These are phyloP conservation scores for Fopius arisanus DNA, from an alignment of 1,140 invertebrate genomes.

Conservation along the genomic window DNA sequence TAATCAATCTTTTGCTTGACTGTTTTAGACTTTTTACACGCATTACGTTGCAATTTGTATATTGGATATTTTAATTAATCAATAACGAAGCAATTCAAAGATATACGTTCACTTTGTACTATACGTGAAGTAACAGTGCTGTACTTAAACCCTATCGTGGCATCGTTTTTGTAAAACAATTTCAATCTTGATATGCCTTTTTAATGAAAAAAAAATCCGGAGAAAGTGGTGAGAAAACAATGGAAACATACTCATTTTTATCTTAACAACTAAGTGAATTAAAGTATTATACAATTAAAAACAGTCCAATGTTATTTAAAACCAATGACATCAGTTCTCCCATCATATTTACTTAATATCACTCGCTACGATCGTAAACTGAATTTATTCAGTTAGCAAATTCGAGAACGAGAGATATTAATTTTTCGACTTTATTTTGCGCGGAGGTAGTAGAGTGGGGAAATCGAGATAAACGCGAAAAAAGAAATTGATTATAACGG, in stretches of 20 bases:
- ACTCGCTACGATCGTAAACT: no score
- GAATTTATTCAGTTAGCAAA: no score
- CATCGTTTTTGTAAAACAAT: slow-evolving; percentile 57
- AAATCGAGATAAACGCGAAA: no score
- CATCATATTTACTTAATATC: no score
- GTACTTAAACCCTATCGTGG: slow-evolving; percentile 48
- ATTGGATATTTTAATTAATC: slow-evolving; percentile 54
- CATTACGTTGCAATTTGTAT: slow-evolving; percentile 51
- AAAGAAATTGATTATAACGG: no score
- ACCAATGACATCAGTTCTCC: no score
- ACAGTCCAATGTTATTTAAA: no score
- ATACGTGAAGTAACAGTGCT: slow-evolving; percentile 46
- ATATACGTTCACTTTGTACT: slow-evolving; percentile 58
- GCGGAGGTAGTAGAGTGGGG: no score
- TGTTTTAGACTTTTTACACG: slow-evolving; percentile 41
- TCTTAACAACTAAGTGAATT: slow-evolving; percentile 3
- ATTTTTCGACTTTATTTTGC: no score
- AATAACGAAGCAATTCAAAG: slow-evolving; percentile 24
- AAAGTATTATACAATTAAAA: slow-evolving; percentile 9
- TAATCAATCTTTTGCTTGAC: slow-evolving; percentile 40
- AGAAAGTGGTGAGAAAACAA: neutral
- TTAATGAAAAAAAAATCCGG: slow-evolving; percentile 9
- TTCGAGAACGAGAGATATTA: no score
- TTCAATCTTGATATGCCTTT: slow-evolving; percentile 44
- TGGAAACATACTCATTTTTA: slow-evolving; percentile 15